These are phyloP conservation scores for Rhamphomyia laevipes DNA, from an alignment of 2,888 invertebrate species.

Conservation along the genomic window DNA sequence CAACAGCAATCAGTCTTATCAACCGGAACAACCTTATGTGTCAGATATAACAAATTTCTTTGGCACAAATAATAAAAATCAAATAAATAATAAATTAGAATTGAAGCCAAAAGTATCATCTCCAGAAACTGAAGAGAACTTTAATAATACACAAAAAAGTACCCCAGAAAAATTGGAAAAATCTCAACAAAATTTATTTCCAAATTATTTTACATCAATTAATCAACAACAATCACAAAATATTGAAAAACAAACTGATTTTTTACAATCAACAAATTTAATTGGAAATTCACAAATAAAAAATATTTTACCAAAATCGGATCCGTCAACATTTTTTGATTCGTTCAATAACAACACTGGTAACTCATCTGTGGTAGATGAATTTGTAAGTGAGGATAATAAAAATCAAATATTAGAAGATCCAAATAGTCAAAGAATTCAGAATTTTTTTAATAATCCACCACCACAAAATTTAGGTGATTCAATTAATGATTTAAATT, in stretches of 20 bases:
- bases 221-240: neutral
- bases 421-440: conserved; percentile 27
- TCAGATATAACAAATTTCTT: no score
- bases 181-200: neutral
- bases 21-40: no score
- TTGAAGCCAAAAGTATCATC: neutral
- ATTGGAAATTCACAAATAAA: neutral
- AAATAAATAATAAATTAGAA: neutral
- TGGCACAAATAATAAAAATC: neutral
- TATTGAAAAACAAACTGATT: neutral
- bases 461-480: conserved; percentile 27
- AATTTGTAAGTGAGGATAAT: conserved; percentile 4
- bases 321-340: conserved; percentile 24
- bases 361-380: no score
- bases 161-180: neutral
- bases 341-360: conserved; percentile 13
- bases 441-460: conserved; percentile 37
- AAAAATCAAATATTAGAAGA: conserved; percentile 12
- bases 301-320: conserved; percentile 10
- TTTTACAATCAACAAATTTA: no score
- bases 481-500: conserved; percentile 30
- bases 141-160: neutral
- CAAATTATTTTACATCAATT: neutral
- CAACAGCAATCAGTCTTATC: no score
- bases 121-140: neutral